phyloP scores from a whole-genome alignment of 2,113 vertebrate species.

The Heterocephalus glaber region DNA sequence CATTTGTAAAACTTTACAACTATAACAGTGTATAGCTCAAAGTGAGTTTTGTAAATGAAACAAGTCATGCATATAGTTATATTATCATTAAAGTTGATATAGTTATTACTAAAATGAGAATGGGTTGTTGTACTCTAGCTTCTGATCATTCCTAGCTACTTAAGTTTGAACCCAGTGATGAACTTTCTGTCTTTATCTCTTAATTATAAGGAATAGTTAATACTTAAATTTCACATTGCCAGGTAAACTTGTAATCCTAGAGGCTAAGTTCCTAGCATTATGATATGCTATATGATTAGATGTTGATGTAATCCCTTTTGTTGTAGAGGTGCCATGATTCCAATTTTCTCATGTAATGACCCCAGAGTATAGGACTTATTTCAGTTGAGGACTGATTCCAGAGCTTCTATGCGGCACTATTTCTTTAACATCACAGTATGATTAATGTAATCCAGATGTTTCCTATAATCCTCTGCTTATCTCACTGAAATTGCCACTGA shows the following conservation, averaged over 20 bases:
- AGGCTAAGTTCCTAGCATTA: not conserved
- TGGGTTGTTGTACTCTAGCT: not conserved
- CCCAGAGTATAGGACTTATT: not conserved
- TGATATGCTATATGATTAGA: not conserved
- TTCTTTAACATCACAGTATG: not conserved
- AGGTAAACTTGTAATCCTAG: not conserved
- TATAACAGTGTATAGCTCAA: not conserved
- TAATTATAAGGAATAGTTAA: not conserved
- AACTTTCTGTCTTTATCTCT: not conserved
- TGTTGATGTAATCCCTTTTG: not conserved
- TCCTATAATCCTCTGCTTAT: fast-evolving
- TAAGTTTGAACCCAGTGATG: not conserved
- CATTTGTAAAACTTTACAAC: not conserved
- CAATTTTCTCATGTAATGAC: not conserved
- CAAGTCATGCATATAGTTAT: not conserved
- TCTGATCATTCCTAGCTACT: not conserved
- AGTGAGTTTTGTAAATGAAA: not conserved
- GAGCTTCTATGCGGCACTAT: not conserved
- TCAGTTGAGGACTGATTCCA: not conserved
- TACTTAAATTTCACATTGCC: not conserved
- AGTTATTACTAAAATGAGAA: not conserved
- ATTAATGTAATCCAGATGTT: not conserved
- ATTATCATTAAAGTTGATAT: not conserved
- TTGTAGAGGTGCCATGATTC: not conserved
- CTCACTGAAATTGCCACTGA: not conserved